Evolutionary conservation across 2,113 vertebrate genomes (phyloP).

Genomic region (Speoplatyrhinus poulsoni): DNA sequence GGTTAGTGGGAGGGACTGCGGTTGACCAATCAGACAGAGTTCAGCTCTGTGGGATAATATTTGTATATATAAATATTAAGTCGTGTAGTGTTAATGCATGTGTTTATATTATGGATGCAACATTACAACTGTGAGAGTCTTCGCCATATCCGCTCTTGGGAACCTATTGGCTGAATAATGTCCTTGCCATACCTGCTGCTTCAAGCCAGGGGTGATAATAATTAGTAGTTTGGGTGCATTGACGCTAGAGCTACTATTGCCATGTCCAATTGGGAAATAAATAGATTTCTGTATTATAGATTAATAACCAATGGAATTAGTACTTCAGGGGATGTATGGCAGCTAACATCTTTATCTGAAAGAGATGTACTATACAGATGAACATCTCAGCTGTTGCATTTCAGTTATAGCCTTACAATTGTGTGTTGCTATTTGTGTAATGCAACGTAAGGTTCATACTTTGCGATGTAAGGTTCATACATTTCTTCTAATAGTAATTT

Average conservation of each 20-base stretch:
- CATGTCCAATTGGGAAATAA: background rate
- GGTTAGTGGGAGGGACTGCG: constrained; percentile 68
- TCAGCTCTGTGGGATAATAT: background rate
- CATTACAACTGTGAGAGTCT: no score
- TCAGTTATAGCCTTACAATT: no score
- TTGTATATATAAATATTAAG: no score
- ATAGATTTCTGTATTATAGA: background rate
- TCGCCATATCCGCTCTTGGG: no score
- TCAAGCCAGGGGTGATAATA: background rate
- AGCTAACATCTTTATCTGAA: background rate
- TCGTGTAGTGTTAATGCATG: no score
- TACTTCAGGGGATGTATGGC: background rate
- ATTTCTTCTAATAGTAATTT: no score
- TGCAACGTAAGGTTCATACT: background rate
- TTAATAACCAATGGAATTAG: constrained; percentile 7
- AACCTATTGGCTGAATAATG: no score
- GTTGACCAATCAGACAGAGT: background rate
- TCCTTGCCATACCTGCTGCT: background rate
- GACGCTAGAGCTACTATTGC: background rate
- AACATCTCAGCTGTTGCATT: background rate
- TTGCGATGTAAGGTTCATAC: background rate
- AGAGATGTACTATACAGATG: background rate
- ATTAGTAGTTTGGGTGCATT: constrained; percentile 13
- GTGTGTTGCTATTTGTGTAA: background rate
- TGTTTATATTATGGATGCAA: no score